Conservation (phyloP, 53 echinoderm and acorn worm species). For the Astropecten irregularis region DNA sequence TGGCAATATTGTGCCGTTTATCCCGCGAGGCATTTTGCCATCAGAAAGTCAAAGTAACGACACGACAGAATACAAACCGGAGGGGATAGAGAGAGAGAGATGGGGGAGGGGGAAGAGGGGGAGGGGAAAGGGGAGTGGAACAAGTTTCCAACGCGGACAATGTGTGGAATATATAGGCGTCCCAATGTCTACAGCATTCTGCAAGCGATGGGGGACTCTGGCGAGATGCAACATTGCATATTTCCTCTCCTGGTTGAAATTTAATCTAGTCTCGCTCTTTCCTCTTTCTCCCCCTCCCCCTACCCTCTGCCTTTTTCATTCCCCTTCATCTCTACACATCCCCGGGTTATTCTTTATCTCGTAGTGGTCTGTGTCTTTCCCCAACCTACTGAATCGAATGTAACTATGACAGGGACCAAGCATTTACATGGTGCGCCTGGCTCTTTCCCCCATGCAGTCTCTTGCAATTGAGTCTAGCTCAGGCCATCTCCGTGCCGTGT, state of each 20-base stretch:
- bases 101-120: too few relatives aligned
- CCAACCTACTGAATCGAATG: background rate
- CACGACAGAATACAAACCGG: too few relatives aligned
- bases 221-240: conserved; percentile 45
- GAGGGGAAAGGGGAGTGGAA: background rate
- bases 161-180: conserved; percentile 54
- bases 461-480: conserved; percentile 35
- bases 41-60: background rate
- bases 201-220: conserved; percentile 26
- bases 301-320: background rate
- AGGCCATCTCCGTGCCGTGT: conserved; percentile 21
- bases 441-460: background rate
- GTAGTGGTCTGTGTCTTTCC: background rate
- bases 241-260: conserved; percentile 59
- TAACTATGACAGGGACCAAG: background rate
- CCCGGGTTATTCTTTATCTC: background rate
- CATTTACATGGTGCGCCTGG: too few relatives aligned
- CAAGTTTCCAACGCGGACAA: conserved; percentile 8
- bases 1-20: conserved; percentile 29
- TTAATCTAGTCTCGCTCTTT: conserved; percentile 25
- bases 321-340: background rate
- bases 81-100: conserved; percentile 1
- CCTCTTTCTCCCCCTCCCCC: background rate
- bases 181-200: conserved; percentile 31
- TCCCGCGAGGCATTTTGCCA: conserved; percentile 22